Percentiles rank a stretch among this genome's conserved stretches.
These are phyloP conservation scores for Epinotia brunnichana DNA, from an alignment of 2,888 invertebrate genomes.

Conservation along the genomic window DNA sequence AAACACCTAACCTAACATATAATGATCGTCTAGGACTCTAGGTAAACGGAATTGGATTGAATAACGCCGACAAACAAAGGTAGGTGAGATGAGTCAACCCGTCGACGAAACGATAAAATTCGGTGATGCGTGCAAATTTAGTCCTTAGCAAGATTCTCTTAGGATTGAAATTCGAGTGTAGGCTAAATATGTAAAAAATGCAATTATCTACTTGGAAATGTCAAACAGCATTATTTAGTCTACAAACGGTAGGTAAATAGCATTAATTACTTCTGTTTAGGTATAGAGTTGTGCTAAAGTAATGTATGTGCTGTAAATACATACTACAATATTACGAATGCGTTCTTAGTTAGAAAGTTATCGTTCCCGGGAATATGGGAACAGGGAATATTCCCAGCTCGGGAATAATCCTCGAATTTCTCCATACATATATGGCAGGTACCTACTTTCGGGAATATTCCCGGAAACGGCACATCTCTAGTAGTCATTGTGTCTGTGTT, in stretches of 20 bases:
- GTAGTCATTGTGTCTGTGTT: too few species aligned
- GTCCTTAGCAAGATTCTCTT: neutral
- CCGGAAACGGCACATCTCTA: too few species aligned
- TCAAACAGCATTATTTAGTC: slow-evolving; percentile 2
- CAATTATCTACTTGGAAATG: neutral
- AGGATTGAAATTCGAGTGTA: neutral
- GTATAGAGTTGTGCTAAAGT: neutral
- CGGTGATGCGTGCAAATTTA: neutral
- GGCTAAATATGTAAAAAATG: neutral
- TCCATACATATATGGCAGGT: too few species aligned
- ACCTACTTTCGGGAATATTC: too few species aligned
- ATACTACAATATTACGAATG: too few species aligned
- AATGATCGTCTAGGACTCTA: slow-evolving; percentile 12
- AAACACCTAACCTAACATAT: slow-evolving; percentile 33
- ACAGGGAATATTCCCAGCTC: too few species aligned
- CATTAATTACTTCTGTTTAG: slow-evolving; percentile 2
- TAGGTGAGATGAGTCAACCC: slow-evolving; percentile 29
- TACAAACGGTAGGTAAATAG: neutral
- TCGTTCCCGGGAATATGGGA: too few species aligned
- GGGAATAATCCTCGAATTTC: too few species aligned
- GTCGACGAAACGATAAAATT: neutral
- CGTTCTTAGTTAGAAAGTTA: too few species aligned
- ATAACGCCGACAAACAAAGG: slow-evolving; percentile 19
- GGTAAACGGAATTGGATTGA: slow-evolving; percentile 3
- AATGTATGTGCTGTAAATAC: too few species aligned